phyloP scores from a whole-genome alignment of 2,888 invertebrate species.

The Amaurobius ferox region DNA sequence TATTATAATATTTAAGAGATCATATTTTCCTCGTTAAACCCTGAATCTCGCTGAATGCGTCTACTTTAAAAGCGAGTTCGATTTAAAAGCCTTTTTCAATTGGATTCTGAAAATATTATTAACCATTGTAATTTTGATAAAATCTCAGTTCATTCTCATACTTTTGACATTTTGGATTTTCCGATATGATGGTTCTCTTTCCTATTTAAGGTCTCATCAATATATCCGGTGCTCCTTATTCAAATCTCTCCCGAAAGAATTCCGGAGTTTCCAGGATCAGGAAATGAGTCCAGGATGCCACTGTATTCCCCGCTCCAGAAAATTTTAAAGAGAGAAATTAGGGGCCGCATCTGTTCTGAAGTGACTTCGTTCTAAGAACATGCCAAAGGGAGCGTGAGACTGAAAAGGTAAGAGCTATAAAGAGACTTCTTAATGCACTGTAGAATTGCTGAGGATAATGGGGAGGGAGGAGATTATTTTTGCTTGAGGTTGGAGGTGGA shows the following conservation, averaged over 20 bases:
- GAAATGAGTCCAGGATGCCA: slow-evolving; percentile 16
- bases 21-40: too few species aligned
- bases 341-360: slow-evolving; percentile 24
- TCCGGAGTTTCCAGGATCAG: neutral
- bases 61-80: too few species aligned
- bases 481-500: neutral
- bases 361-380: neutral
- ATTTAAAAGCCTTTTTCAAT: too few species aligned
- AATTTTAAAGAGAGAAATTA: slow-evolving; percentile 51
- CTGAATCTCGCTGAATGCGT: too few species aligned
- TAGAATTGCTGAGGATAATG: neutral
- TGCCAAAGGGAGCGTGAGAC: slow-evolving; percentile 7
- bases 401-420: neutral
- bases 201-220: too few species aligned
- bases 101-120: too few species aligned
- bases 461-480: neutral
- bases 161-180: too few species aligned
- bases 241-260: neutral
- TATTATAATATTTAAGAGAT: too few species aligned
- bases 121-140: too few species aligned
- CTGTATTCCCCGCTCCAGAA: slow-evolving; percentile 23
- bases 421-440: neutral
- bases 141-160: too few species aligned
- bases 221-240: neutral
- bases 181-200: too few species aligned